Conservation (phyloP, 2,113 vertebrate species). For the Saccopteryx leptura region DNA sequence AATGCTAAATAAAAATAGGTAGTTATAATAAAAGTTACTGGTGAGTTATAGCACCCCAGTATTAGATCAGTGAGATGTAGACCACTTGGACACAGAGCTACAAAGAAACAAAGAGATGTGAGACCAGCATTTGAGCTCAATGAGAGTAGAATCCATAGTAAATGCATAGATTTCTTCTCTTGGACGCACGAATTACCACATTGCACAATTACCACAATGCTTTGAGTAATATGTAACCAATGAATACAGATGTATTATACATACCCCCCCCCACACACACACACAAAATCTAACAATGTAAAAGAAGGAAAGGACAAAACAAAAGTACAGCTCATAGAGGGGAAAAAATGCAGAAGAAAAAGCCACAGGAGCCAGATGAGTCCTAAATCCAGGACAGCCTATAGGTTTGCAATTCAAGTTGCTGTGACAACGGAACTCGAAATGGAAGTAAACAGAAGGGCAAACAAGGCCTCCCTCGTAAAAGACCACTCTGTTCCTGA, state of each 20-base stretch:
- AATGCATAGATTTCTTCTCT: background rate
- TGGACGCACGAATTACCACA: too few species aligned
- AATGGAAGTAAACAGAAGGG: background rate
- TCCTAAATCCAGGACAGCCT: background rate
- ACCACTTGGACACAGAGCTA: background rate
- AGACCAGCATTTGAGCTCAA: background rate
- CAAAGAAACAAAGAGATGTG: background rate
- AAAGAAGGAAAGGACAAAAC: background rate
- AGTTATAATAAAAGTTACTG: background rate
- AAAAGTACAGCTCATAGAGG: background rate
- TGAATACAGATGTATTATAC: background rate
- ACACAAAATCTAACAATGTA: background rate
- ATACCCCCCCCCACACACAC: rapidly evolving
- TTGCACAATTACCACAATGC: background rate
- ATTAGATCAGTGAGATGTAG: background rate
- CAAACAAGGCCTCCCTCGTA: background rate
- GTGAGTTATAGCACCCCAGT: background rate
- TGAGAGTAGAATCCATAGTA: background rate
- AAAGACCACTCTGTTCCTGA: background rate
- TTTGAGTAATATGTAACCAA: background rate
- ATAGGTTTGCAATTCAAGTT: background rate
- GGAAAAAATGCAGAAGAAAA: background rate
- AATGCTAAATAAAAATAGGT: background rate
- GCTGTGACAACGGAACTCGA: background rate
- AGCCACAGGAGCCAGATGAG: background rate